These are phyloP conservation scores for Pseudococcus jackbeardsleyi DNA, from an alignment of 2,888 invertebrate genomes.

Conservation along the genomic window DNA sequence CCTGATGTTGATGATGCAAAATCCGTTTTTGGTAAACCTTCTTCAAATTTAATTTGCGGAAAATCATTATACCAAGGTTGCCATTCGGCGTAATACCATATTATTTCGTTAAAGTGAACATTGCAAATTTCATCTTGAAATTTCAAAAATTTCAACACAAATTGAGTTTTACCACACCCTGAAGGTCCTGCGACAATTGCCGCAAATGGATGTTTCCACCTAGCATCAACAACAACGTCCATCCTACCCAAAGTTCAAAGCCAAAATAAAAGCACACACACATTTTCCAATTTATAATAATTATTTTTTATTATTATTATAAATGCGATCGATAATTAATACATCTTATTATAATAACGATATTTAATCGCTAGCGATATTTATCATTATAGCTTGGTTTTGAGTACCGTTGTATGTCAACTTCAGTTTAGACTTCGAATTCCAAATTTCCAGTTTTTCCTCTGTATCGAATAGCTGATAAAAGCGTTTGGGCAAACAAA, in stretches of 20 bases:
- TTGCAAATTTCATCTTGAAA: background rate
- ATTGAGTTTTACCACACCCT: slow-evolving; percentile 24
- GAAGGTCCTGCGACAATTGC: slow-evolving; percentile 4
- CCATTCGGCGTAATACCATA: slow-evolving; percentile 34
- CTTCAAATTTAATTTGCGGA: slow-evolving; percentile 3
- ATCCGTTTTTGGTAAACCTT: background rate
- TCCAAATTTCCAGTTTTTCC: no score
- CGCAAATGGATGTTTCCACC: background rate
- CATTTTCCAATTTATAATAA: no score
- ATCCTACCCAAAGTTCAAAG: background rate
- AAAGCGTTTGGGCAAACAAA: no score
- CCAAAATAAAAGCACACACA: no score
- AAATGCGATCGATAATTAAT: no score
- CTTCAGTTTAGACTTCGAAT: no score
- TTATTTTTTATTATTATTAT: no score
- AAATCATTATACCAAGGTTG: background rate
- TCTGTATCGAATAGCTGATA: no score
- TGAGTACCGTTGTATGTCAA: no score
- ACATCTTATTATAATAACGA: no score
- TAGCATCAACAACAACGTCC: background rate
- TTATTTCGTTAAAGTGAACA: background rate
- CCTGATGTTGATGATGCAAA: background rate
- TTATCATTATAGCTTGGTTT: no score
- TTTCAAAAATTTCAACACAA: slow-evolving; percentile 57
- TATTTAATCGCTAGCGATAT: no score